Evolutionary conservation across 2,113 vertebrate species (phyloP), one percentile per base, ranked within the genome.

Genomic region (Petrocephalus zakoni): DNA sequence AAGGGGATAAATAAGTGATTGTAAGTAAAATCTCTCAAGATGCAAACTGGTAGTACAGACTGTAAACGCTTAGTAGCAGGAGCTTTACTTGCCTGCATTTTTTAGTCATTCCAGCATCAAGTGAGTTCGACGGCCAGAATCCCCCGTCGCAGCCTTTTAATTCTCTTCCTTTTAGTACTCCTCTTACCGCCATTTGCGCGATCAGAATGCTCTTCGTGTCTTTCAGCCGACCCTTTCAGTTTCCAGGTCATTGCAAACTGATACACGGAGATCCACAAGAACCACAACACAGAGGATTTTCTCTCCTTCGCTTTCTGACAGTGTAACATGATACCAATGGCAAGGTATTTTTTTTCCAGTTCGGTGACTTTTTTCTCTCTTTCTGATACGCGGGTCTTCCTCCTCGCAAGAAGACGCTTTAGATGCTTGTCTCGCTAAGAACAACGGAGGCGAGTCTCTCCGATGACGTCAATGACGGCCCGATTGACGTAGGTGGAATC

Each of bases 401-500:
- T 51, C 84, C 68, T 89, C 51, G 85, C 85, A 75, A 81, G 68
- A 83, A 72, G 87, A 87, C 13, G 72, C 29, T 55, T 55, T 52
- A 78, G 85, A 87, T 58, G 88, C 85, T 87, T 56, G 49, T 87
- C 85, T 87, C 25, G 89, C 88, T 37, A 64, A 78, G 84, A 89
- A 83, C 75, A 75, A 86, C 85, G 75, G 72, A 85, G 87, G 89
- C 89, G 52, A 87, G 78, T 84, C 86, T 88, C 87, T 90, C 89
- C 87, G 87, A 87, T 93, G 94, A 96, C 91, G 92, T 94, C 95
- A 95, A 90, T 85, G 49, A 92, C 89, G 64, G 78, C 37, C 92
- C 17, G 90, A 90, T 92, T 95, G 95, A 96, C 95, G 95, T 94
- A 94, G 91, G 88, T 94, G 95, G 96, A 96, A 96, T 96, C 95